Conservation (phyloP, 2,888 invertebrate genomes). For the Colletes collaris region DNA sequence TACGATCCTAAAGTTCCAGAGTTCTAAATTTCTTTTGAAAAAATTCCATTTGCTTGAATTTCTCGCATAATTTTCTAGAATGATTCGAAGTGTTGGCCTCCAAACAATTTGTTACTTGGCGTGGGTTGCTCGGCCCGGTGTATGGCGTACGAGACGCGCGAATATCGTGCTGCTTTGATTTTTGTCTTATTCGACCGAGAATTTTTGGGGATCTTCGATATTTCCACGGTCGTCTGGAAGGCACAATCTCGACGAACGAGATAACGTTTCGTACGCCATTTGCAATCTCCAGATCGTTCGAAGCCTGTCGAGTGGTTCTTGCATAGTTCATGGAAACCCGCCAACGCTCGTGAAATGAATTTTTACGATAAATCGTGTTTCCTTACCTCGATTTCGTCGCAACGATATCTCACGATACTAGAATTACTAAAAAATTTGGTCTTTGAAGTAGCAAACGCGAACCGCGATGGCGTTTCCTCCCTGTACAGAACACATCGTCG, state of each 20-base stretch:
- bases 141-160: slow-evolving; percentile 64
- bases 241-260: slow-evolving; percentile 65
- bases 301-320: slow-evolving; percentile 3
- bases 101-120: no score
- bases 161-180: slow-evolving; percentile 65
- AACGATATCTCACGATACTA: not conserved
- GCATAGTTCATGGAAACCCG: not conserved
- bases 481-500: slow-evolving; percentile 8
- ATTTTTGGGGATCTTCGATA: slow-evolving; percentile 36
- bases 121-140: slow-evolving; percentile 30
- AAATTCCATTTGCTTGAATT: no score
- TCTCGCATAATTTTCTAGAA: no score
- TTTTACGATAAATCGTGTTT: no score
- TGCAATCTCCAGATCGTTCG: slow-evolving; percentile 26
- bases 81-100: no score
- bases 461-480: not conserved
- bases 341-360: not conserved
- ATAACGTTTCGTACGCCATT: slow-evolving; percentile 64
- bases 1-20: no score
- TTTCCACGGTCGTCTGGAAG: slow-evolving; percentile 52
- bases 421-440: slow-evolving; percentile 5
- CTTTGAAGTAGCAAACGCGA: not conserved
- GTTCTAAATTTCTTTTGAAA: no score
- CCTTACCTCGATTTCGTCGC: not conserved
- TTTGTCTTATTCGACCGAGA: slow-evolving; percentile 18